Evolutionary conservation across 2,888 invertebrate genomes (phyloP), one percentile per base, ranked within the genome.

Genomic region (Anticlea derivata): DNA sequence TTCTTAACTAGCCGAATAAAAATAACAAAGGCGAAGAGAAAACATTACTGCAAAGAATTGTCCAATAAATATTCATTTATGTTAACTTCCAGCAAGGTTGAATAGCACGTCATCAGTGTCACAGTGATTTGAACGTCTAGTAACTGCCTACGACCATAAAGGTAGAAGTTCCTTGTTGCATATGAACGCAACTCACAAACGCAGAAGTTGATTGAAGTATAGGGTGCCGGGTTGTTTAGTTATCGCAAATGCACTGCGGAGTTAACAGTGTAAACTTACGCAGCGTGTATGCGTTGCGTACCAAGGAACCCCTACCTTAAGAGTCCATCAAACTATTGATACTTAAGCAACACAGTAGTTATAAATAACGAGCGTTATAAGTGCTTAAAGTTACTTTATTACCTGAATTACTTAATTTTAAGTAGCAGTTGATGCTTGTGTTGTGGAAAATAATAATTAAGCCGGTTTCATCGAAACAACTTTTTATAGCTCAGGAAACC

Each of bases 61-160:
- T 73, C 66, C 63, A 61, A 63, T 75, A 69, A 76, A 77, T 79
- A 80, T 78, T 78, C 72, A 80, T 76, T 65, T 72, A 75, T 76
- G 68, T 67, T 75, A 73, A 75, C 61, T 69, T 61, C 59, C 60
- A 64, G 68, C 76, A 78, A 75, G 75, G 76, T 68, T 77, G 68
- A 58, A 67, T 62, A 60, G 68, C 63, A 67, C 68, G 69, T 73
- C 72, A 72, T 64, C 51, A 58, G 58, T 63, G 67, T 61, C 65
- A 66, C 55, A 65, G 62, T 61, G 68, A 70, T 73, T 72, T 71
- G 64, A 69, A 69, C 62, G 63, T 13, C 22, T 35, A 43, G 48
- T 44, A 34, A 11, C 13, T 37, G 30, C 37, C 31, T n/a, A n/a
- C n/a, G n/a, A n/a, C n/a, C n/a, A n/a, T n/a, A n/a, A n/a, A n/a